Conservation (phyloP, 1,140 invertebrate genomes). For the Leguminivora glycinivorella region DNA sequence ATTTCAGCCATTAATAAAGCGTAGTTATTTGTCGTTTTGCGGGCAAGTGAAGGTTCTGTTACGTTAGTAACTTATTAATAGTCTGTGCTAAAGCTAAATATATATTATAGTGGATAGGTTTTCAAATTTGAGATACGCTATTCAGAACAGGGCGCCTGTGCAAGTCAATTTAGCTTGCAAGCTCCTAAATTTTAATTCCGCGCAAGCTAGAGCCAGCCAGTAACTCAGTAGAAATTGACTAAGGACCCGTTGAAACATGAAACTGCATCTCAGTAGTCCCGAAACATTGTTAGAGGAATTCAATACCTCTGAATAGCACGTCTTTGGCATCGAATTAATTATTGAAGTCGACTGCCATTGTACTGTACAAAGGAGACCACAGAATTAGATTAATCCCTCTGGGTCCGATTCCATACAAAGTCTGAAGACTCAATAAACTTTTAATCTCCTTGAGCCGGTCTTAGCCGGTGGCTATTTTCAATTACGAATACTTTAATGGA, state of each 20-base stretch:
- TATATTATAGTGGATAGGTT: too few species aligned
- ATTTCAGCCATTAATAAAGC: too few species aligned
- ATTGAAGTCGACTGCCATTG: slow-evolving; percentile 3
- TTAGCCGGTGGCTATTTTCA: slow-evolving; percentile 9
- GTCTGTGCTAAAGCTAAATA: too few species aligned
- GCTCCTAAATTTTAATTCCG: too few species aligned
- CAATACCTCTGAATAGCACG: background rate
- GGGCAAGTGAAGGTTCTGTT: too few species aligned
- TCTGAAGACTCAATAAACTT: slow-evolving; percentile 17
- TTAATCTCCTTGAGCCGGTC: slow-evolving; percentile 15
- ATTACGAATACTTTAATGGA: slow-evolving; percentile 10
- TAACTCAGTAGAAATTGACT: background rate
- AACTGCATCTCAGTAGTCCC: background rate
- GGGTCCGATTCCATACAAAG: slow-evolving; percentile 12
- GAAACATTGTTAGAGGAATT: slow-evolving; percentile 14
- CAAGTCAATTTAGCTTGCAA: background rate
- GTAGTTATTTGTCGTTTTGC: too few species aligned
- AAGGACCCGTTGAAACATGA: background rate
- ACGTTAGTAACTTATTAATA: too few species aligned
- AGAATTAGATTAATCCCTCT: slow-evolving; percentile 19
- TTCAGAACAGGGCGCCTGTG: too few species aligned
- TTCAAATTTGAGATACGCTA: too few species aligned
- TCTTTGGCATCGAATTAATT: slow-evolving; percentile 6
- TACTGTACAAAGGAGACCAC: slow-evolving; percentile 7
- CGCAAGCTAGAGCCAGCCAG: too few species aligned